Evolutionary conservation across 2,113 vertebrate species (phyloP).

Genomic region (Addax nasomaculatus): DNA sequence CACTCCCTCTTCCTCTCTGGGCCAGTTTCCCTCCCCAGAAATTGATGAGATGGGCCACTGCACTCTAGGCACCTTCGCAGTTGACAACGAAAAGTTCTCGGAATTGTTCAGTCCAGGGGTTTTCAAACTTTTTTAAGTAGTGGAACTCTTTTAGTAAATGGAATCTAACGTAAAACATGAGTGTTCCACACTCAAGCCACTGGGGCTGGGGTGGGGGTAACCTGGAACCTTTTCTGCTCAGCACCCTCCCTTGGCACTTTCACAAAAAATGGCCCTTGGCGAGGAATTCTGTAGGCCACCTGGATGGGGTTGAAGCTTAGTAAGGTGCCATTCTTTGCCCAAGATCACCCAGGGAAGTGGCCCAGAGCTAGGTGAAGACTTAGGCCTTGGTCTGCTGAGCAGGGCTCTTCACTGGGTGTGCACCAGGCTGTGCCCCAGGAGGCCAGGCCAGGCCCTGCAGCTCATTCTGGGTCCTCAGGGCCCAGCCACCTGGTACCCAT

Average conservation of each 20-base stretch:
- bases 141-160: not conserved
- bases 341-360: not conserved
- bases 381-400: not conserved
- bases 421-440: not conserved
- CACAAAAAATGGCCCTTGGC: not conserved
- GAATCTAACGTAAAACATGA: not conserved
- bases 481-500: slow-evolving; percentile 38
- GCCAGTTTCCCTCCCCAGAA: not conserved
- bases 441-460: not conserved
- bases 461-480: not conserved
- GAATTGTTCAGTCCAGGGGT: not conserved
- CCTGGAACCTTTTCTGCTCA: not conserved
- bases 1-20: not conserved
- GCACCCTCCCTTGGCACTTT: not conserved
- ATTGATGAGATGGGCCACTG: not conserved
- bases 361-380: not conserved
- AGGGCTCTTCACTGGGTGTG: not conserved
- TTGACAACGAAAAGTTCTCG: not conserved
- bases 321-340: not conserved
- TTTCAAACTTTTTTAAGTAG: not conserved
- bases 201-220: not conserved
- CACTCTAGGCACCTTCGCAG: not conserved
- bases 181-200: not conserved
- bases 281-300: not conserved
- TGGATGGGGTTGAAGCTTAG: not conserved